Evolutionary conservation across 2,113 vertebrate species (phyloP).

Genomic region (Brienomyrus longianalis): DNA sequence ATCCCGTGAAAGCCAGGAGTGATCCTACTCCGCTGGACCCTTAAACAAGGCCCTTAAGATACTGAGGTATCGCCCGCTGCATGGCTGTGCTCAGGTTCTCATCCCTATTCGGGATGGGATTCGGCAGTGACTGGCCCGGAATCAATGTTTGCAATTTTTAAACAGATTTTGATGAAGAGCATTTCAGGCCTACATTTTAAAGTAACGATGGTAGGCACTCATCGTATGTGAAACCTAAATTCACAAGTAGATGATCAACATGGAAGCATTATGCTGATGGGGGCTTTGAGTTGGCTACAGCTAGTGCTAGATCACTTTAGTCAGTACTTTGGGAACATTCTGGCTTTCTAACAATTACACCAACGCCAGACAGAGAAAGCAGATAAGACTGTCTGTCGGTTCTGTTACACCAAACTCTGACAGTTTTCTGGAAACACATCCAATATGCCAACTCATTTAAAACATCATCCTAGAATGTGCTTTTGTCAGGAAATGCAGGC

Average conservation of each 20-base stretch:
- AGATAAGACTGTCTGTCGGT: neutral
- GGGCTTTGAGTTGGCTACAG: neutral
- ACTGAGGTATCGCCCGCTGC: too few species aligned
- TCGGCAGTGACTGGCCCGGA: neutral
- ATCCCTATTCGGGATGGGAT: neutral
- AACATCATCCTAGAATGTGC: neutral
- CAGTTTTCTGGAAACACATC: neutral
- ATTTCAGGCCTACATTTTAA: neutral
- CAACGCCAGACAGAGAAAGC: neutral
- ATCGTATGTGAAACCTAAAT: neutral
- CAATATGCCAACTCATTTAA: neutral
- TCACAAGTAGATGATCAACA: neutral
- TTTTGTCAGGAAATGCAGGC: neutral
- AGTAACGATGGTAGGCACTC: neutral
- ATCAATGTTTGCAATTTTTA: neutral
- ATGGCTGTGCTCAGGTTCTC: too few species aligned
- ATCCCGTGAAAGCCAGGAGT: too few species aligned
- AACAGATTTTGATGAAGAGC: neutral
- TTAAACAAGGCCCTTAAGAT: too few species aligned
- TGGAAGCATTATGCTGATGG: neutral
- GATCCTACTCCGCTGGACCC: too few species aligned
- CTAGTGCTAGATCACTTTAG: neutral
- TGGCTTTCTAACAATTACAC: neutral
- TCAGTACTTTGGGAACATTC: neutral
- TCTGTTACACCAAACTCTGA: neutral